These are phyloP conservation scores for Meles meles DNA, from an alignment of 2,113 vertebrate genomes.

Conservation along the genomic window DNA sequence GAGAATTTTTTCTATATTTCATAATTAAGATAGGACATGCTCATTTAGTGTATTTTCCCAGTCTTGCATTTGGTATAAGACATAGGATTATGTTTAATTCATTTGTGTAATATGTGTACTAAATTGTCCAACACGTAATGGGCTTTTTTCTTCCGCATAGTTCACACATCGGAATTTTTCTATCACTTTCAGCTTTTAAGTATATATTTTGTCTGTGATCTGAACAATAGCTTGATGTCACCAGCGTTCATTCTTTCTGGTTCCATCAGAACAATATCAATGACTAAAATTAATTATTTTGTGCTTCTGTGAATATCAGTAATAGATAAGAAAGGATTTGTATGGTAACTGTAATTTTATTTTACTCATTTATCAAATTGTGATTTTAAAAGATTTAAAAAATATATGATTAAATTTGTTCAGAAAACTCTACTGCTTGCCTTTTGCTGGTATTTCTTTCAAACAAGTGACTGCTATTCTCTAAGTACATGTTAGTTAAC, in stretches of 20 bases:
- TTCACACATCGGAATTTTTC: background rate
- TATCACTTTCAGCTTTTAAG: background rate
- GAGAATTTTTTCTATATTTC: slow-evolving; percentile 31
- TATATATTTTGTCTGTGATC: slow-evolving; percentile 36
- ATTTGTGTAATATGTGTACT: background rate
- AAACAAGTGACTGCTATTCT: background rate
- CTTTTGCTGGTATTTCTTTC: background rate
- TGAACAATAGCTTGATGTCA: background rate
- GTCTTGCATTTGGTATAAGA: slow-evolving; percentile 42
- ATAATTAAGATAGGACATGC: slow-evolving; percentile 44
- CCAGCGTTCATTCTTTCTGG: background rate
- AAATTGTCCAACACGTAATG: background rate
- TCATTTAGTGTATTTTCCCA: background rate
- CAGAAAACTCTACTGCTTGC: background rate
- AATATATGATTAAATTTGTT: background rate
- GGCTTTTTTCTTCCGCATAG: background rate
- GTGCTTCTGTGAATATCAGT: background rate
- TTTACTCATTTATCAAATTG: background rate
- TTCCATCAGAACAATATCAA: background rate
- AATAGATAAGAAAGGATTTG: background rate
- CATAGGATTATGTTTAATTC: background rate
- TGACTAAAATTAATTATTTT: background rate
- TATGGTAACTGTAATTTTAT: background rate
- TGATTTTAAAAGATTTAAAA: background rate
- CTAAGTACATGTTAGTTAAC: background rate